Evolutionary conservation across 1,140 invertebrate genomes (phyloP).

Genomic region (Danaus melanippus): DNA sequence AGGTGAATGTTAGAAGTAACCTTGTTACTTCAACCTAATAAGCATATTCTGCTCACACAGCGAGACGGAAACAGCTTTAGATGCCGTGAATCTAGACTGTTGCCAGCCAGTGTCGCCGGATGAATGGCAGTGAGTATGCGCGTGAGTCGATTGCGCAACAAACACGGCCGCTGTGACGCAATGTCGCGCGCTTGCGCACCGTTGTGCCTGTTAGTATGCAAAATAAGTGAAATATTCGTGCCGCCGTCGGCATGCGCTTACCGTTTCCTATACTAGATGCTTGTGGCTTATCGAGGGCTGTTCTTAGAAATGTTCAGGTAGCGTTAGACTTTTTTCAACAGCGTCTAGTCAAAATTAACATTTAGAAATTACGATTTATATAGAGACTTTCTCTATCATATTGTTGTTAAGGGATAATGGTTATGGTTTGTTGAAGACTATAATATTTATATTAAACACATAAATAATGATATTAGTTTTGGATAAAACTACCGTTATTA

Average conservation of each 20-base stretch:
- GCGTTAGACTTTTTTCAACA: too few relatives aligned
- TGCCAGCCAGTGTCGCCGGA: slow-evolving; percentile 51
- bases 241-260: slow-evolving; percentile 41
- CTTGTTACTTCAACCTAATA: slow-evolving; percentile 26
- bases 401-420: too few relatives aligned
- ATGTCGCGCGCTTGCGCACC: slow-evolving; percentile 43
- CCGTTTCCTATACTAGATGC: slow-evolving; percentile 31
- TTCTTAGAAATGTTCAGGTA: not conserved
- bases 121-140: slow-evolving; percentile 49
- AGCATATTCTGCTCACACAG: slow-evolving; percentile 30
- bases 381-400: too few relatives aligned
- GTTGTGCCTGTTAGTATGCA: slow-evolving; percentile 62
- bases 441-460: too few relatives aligned
- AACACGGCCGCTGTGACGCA: slow-evolving; percentile 42
- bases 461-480: too few relatives aligned
- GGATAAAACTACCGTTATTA: too few relatives aligned
- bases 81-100: slow-evolving; percentile 42
- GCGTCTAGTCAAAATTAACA: too few relatives aligned
- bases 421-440: too few relatives aligned
- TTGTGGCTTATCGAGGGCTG: not conserved
- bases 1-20: slow-evolving; percentile 16
- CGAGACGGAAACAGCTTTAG: slow-evolving; percentile 40
- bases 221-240: slow-evolving; percentile 56
- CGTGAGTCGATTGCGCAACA: slow-evolving; percentile 54
- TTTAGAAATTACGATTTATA: too few relatives aligned